Conservation (phyloP, 2,797 vertebrate species). For the Parotocinclus haroldoi region DNA sequence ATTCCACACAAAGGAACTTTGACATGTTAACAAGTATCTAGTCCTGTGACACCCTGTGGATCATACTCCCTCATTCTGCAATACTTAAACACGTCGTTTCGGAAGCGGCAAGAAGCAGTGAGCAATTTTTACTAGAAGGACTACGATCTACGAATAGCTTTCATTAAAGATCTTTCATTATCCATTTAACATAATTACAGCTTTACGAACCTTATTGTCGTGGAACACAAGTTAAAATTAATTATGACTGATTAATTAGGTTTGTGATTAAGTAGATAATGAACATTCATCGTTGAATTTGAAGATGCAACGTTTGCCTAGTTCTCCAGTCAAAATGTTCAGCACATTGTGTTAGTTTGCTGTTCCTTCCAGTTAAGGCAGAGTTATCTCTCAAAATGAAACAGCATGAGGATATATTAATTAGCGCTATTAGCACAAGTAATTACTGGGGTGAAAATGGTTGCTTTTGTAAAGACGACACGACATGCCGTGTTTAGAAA, state of each 20-base stretch:
- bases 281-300: constrained; percentile 39
- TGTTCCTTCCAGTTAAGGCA: constrained; percentile 23
- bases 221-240: constrained; percentile 69
- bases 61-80: no score
- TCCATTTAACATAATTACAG: constrained; percentile 50
- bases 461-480: constrained; percentile 23
- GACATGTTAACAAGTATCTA: constrained; percentile 4
- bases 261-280: constrained; percentile 74
- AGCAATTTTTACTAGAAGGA: not conserved
- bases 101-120: no score
- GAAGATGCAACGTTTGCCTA: constrained; percentile 7
- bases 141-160: not conserved
- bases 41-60: no score
- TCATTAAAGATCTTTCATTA: constrained; percentile 49
- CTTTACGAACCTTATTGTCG: constrained; percentile 37
- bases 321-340: not conserved
- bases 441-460: constrained; percentile 27
- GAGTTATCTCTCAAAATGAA: constrained; percentile 35
- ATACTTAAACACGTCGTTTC: no score
- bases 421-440: constrained; percentile 37
- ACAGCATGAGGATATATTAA: constrained; percentile 39
- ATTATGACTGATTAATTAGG: constrained; percentile 74
- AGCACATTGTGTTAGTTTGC: constrained; percentile 17
- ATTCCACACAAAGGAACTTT: not conserved
- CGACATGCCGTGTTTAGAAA: constrained; percentile 9